Conservation (phyloP, 2,888 invertebrate species). For the Machimus rusticus region DNA sequence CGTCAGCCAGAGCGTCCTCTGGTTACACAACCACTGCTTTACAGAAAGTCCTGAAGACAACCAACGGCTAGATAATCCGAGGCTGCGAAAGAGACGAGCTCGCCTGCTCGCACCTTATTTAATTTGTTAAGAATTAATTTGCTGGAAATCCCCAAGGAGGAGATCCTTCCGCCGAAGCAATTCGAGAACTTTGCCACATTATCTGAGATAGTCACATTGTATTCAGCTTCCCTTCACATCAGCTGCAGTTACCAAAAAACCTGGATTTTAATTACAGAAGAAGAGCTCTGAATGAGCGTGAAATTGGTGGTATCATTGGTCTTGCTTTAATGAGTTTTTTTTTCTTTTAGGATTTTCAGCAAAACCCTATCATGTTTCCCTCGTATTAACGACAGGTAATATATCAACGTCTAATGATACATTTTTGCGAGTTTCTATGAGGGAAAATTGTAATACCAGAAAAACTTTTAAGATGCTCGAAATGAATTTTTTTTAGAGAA, state of each 20-base stretch:
- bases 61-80: background rate
- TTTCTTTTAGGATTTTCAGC: background rate
- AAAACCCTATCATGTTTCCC: background rate
- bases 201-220: background rate
- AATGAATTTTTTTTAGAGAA: background rate
- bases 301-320: background rate
- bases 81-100: background rate
- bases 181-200: background rate
- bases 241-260: background rate
- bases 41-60: background rate
- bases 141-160: background rate
- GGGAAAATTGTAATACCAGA: background rate
- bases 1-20: background rate
- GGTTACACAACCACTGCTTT: background rate
- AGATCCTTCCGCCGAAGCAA: background rate
- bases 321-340: background rate
- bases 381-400: background rate
- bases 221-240: background rate
- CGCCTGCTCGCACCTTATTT: background rate
- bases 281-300: background rate
- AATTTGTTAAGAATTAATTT: constrained; percentile 15
- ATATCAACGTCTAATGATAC: background rate
- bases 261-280: background rate
- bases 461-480: background rate
- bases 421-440: background rate